Evolutionary conservation across 2,113 vertebrate species (phyloP).

Genomic region (Pagrus major): DNA sequence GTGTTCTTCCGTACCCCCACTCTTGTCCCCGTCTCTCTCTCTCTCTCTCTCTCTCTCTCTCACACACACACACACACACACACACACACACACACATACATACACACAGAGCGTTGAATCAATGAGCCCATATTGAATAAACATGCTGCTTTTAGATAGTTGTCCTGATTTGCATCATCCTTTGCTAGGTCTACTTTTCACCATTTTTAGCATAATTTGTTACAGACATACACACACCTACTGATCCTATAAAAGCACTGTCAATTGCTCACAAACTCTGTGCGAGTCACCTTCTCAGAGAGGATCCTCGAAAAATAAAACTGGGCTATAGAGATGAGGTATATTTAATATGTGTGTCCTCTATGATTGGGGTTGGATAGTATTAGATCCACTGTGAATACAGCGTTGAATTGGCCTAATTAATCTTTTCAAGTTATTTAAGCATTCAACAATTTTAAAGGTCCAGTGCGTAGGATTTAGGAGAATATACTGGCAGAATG

Average conservation of each 20-base stretch:
- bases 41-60: no score
- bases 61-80: slow-evolving; percentile 18
- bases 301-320: slow-evolving; percentile 40
- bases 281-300: slow-evolving; percentile 36
- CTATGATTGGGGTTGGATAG: neutral
- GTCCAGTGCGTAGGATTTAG: no score
- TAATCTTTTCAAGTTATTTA: no score
- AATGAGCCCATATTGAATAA: slow-evolving; percentile 65
- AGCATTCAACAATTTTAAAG: no score
- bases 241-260: slow-evolving; percentile 69
- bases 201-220: slow-evolving; percentile 60
- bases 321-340: neutral
- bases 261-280: slow-evolving; percentile 62
- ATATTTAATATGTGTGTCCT: slow-evolving; percentile 4
- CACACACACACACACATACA: slow-evolving; percentile 24
- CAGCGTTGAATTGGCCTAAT: neutral
- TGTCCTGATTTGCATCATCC: slow-evolving; percentile 64
- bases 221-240: slow-evolving; percentile 58
- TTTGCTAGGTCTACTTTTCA: slow-evolving; percentile 59
- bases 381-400: neutral
- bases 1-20: slow-evolving; percentile 60
- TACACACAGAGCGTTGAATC: slow-evolving; percentile 33
- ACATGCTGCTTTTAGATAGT: slow-evolving; percentile 55
- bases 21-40: slow-evolving; percentile 16
- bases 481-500: no score